These are phyloP conservation scores for Falco punctatus DNA, from an alignment of 2,113 vertebrate species.

Conservation along the genomic window DNA sequence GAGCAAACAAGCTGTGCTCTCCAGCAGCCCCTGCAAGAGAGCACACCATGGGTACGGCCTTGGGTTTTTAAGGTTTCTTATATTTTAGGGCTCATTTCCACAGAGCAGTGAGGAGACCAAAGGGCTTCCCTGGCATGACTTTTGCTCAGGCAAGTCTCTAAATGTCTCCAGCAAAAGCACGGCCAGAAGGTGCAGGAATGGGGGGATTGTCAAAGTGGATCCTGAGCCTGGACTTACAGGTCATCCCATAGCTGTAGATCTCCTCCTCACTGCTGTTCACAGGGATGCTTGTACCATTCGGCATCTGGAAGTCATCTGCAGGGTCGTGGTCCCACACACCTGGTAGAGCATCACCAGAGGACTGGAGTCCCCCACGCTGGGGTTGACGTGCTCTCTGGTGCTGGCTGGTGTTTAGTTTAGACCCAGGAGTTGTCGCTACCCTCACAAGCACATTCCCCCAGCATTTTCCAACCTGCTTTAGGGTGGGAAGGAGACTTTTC, in stretches of 20 bases:
- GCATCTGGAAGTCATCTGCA: conserved; percentile 25
- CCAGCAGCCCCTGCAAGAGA: conserved; percentile 51
- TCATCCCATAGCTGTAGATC: conserved; percentile 42
- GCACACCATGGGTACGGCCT: neutral
- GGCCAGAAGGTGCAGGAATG: neutral
- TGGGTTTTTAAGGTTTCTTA: neutral
- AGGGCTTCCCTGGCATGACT: neutral
- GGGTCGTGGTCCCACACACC: conserved; percentile 50
- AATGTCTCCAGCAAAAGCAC: neutral
- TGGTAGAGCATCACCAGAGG: neutral
- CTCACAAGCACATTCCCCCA: neutral
- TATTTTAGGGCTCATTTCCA: neutral
- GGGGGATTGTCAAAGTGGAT: neutral
- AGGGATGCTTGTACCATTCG: neutral
- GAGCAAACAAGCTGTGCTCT: conserved; percentile 8
- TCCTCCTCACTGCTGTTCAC: conserved; percentile 51
- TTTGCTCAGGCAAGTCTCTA: neutral
- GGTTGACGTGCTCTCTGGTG: neutral
- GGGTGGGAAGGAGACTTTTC: neutral
- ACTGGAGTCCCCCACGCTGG: neutral
- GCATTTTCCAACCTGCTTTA: neutral
- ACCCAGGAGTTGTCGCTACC: neutral
- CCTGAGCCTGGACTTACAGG: conserved; percentile 18
- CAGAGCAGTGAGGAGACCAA: fast-evolving
- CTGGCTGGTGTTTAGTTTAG: neutral